phyloP scores from a whole-genome alignment of 2,113 vertebrate genomes.

The Hippoglossus stenolepis region DNA sequence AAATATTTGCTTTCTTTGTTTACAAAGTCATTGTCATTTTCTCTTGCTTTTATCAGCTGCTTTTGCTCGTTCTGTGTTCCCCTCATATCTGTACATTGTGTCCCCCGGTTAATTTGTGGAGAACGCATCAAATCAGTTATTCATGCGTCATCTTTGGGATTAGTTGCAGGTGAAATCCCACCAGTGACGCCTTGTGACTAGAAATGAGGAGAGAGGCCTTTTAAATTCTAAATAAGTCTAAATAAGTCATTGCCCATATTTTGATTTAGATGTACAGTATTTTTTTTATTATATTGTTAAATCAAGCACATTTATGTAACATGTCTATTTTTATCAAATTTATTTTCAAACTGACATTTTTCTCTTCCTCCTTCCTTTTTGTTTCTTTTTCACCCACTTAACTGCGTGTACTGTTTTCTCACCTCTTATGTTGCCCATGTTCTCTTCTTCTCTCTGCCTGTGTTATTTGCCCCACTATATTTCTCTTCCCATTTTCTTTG shows the following conservation, averaged over 20 bases:
- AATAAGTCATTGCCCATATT: neutral
- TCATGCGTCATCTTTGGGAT: neutral
- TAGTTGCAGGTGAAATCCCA: neutral
- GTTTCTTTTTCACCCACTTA: constrained; percentile 5
- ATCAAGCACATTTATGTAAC: neutral
- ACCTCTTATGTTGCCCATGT: neutral
- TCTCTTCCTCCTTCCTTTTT: neutral
- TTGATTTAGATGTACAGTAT: neutral
- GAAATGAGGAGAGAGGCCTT: neutral
- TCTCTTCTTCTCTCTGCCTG: neutral
- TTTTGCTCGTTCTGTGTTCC: neutral
- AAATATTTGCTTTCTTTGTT: constrained; percentile 56
- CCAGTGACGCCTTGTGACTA: neutral
- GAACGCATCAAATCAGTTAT: constrained; percentile 6
- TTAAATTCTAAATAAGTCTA: too few species aligned
- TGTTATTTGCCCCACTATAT: constrained; percentile 32
- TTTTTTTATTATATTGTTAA: neutral
- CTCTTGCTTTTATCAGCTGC: constrained; percentile 36
- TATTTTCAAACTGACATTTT: neutral
- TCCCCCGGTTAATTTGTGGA: neutral
- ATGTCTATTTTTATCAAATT: neutral
- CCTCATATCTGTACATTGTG: constrained; percentile 11
- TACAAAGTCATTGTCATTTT: constrained; percentile 49
- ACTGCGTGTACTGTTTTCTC: neutral
- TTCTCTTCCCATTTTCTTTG: constrained; percentile 32